phyloP scores from a whole-genome alignment of 2,888 invertebrate species.

The Zygothrica quintamaculata region DNA sequence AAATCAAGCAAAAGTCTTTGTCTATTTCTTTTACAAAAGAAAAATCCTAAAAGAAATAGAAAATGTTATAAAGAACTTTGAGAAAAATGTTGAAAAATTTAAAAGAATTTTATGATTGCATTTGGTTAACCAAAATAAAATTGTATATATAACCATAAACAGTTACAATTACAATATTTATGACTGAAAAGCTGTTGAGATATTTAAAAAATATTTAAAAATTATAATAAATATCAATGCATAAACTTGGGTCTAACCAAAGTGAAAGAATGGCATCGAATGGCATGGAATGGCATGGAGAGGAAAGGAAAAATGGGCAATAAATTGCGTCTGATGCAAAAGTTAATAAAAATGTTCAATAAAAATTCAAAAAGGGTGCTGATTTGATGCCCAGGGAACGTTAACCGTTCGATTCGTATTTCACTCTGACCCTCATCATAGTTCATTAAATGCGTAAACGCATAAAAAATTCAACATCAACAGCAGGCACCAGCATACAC shows the following conservation, averaged over 20 bases:
- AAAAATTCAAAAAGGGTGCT: conserved; percentile 70
- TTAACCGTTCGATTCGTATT: conserved; percentile 43
- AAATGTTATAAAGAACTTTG: neutral
- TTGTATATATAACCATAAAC: neutral
- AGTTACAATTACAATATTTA: conserved; percentile 40
- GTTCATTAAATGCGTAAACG: conserved; percentile 76
- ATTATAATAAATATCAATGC: conserved; percentile 45
- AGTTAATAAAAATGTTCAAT: conserved; percentile 78
- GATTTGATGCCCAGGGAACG: conserved; percentile 60
- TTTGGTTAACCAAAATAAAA: too few relatives aligned
- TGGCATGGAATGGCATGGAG: too few relatives aligned
- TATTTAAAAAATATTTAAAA: conserved; percentile 57
- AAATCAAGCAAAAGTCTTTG: conserved; percentile 40
- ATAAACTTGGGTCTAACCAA: neutral
- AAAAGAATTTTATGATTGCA: too few relatives aligned
- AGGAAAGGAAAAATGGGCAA: conserved; percentile 47
- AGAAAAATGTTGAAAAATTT: too few relatives aligned
- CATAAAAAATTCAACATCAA: conserved; percentile 51
- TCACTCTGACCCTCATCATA: conserved; percentile 75
- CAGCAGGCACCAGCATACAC: too few relatives aligned
- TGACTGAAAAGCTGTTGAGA: conserved; percentile 35
- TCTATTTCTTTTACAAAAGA: neutral
- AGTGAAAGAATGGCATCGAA: too few relatives aligned
- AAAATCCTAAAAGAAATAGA: too few relatives aligned
- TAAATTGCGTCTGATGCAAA: conserved; percentile 63